Evolutionary conservation across 2,113 vertebrate genomes (phyloP), one percentile per base, ranked within the genome.

Genomic region (Malurus elegans): DNA sequence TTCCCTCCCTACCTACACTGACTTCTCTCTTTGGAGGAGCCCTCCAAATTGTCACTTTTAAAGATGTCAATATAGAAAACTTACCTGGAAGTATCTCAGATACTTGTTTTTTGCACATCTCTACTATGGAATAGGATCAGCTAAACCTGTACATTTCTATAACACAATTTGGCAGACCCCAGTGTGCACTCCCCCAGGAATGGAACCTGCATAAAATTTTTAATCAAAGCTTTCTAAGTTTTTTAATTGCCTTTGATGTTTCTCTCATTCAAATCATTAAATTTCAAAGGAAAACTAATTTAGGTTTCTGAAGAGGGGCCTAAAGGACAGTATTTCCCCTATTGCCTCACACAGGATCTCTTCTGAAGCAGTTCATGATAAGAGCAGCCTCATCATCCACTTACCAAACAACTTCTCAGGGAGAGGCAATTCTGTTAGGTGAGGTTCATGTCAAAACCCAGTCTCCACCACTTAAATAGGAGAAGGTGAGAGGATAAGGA

Each of bases 381-480:
- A 57, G 0, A 87, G 18, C 42, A 80, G 28, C 28, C n/a, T 84
- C 69, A 51, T n/a, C 45, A 79, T 48, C 47, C 38, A 60, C 70
- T 67, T 60, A 71, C 32, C 1, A 0, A 69, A 42, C 17, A 42
- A 24, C 60, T 82, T 60, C 53, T 16, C 0, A 4, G 8, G 9
- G 4, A 90, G 67, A 91, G 32, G 24, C n/a, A 84, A 50, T 74
- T 87, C 50, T 51, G 4, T 47, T 44, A 47, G 23, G 10, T 21
- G 60, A 82, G 32, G 18, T 57, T 48, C 6, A 0, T 4, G 6
- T 28, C 91, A 85, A 51, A 93, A 87, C 14, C 4, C 42, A 73
- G 19, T 21, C 58, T 66, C 42, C 34, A 74, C 18, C 11, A 70
- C 26, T 12, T 31, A 51, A 9, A 50, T 10, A 36, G 38, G 21